Conservation (phyloP, 2,797 vertebrate species). For the Xenentodon cancila region DNA sequence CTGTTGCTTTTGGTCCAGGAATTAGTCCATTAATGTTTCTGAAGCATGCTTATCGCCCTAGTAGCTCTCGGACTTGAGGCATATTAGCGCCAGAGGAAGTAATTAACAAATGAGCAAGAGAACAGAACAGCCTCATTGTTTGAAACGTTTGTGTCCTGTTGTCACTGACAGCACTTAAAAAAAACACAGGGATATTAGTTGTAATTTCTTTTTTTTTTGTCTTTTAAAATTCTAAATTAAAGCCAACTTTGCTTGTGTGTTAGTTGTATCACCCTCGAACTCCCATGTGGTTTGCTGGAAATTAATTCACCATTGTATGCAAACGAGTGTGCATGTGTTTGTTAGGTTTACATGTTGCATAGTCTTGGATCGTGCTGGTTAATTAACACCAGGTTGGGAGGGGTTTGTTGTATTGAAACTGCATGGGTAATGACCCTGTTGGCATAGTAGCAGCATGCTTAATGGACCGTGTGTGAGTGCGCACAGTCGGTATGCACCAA, state of each 20-base stretch:
- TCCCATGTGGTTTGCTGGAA: not conserved
- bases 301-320: conserved; percentile 25
- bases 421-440: conserved; percentile 81
- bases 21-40: conserved; percentile 59
- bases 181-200: no score
- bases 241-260: not conserved
- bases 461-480: conserved; percentile 76
- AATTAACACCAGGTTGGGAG: conserved; percentile 75
- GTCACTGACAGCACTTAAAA: no score
- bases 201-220: not conserved
- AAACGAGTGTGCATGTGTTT: conserved; percentile 39
- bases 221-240: not conserved
- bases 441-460: conserved; percentile 82
- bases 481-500: conserved; percentile 57
- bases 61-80: conserved; percentile 23
- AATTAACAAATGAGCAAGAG: conserved; percentile 13
- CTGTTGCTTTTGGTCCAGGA: conserved; percentile 56
- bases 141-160: not conserved
- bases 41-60: conserved; percentile 36
- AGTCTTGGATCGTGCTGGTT: conserved; percentile 66
- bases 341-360: conserved; percentile 57
- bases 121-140: not conserved
- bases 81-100: conserved; percentile 27
- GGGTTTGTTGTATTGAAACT: conserved; percentile 78
- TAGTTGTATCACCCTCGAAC: not conserved